Conservation (phyloP, 2,113 vertebrate genomes). For the Catharus minimus region DNA sequence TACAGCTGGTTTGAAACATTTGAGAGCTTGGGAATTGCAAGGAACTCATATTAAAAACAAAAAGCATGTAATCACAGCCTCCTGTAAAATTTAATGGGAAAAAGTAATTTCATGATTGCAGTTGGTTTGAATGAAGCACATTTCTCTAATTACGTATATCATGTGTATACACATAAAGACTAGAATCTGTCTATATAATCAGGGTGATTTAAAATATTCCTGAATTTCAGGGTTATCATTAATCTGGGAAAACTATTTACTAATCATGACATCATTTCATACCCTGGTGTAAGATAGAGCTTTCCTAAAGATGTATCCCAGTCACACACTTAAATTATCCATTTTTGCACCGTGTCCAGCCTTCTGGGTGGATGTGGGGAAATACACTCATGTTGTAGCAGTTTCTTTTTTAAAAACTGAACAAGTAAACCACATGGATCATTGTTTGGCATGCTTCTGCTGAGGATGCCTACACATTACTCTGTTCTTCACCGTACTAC, state of each 20-base stretch:
- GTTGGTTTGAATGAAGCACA: slow-evolving; percentile 23
- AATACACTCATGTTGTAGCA: neutral
- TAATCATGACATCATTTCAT: slow-evolving; percentile 7
- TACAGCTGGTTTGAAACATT: slow-evolving; percentile 54
- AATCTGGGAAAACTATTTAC: neutral
- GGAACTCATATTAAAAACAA: slow-evolving; percentile 44
- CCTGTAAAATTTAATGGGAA: slow-evolving; percentile 30
- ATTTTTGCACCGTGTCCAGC: neutral
- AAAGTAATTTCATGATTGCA: slow-evolving; percentile 57
- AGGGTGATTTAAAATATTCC: slow-evolving; percentile 28
- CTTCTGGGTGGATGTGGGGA: neutral
- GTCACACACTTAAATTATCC: neutral
- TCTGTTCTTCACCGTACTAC: neutral
- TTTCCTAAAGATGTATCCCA: neutral
- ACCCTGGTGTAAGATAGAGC: neutral
- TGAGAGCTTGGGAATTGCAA: slow-evolving; percentile 36
- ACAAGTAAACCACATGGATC: neutral
- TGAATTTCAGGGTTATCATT: slow-evolving; percentile 18
- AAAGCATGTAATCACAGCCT: slow-evolving; percentile 50
- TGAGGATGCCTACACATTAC: neutral
- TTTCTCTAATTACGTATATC: slow-evolving; percentile 40
- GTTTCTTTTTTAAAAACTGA: neutral
- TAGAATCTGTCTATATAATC: slow-evolving; percentile 20
- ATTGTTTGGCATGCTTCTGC: neutral
- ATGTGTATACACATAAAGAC: neutral